Evolutionary conservation across 2,113 vertebrate species (phyloP).

Genomic region (Vidua chalybeata): DNA sequence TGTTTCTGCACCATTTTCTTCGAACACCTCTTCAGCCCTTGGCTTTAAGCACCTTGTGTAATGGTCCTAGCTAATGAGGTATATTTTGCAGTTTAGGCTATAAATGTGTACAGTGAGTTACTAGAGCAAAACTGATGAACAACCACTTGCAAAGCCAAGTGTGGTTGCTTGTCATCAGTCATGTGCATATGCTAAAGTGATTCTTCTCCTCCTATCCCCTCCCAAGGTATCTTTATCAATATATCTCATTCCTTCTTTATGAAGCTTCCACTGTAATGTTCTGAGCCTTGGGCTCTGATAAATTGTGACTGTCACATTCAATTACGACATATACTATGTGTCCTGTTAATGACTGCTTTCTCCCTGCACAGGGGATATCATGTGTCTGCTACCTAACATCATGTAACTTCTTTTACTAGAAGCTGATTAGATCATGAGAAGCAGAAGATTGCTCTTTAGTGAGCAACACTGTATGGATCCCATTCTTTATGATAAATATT

Average conservation of each 20-base stretch:
- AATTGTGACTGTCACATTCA: conserved; percentile 21
- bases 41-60: background rate
- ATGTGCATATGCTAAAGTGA: background rate
- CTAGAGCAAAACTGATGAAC: conserved; percentile 14
- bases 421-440: conserved; percentile 27
- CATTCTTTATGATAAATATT: conserved; percentile 26
- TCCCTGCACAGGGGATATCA: background rate
- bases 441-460: background rate
- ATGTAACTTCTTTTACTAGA: conserved; percentile 36
- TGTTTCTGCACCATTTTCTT: background rate
- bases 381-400: conserved; percentile 8
- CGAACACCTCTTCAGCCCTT: background rate
- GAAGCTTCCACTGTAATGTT: background rate
- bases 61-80: background rate
- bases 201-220: conserved; percentile 1
- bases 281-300: conserved; percentile 5
- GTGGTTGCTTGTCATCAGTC: background rate
- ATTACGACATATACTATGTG: background rate
- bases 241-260: background rate
- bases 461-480: background rate
- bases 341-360: conserved; percentile 7
- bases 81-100: background rate
- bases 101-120: background rate
- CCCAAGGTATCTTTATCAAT: conserved; percentile 10
- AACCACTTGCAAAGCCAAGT: background rate